Conservation (phyloP, 2,888 invertebrate genomes). For the Emmelina monodactyla region DNA sequence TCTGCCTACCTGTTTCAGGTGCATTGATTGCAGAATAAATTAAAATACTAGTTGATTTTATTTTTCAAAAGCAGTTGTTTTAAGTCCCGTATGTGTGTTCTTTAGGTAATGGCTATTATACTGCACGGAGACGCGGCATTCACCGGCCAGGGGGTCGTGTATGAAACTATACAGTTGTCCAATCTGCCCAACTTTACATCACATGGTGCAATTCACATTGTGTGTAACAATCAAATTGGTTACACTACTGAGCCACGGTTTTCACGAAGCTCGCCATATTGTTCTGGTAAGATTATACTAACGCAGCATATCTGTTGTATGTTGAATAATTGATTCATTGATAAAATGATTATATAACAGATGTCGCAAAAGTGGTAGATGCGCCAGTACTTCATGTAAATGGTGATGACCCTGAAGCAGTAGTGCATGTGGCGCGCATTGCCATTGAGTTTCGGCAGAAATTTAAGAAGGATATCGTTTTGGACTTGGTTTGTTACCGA, state of each 20-base stretch:
- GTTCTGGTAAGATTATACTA: constrained; percentile 75
- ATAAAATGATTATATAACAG: too few species aligned
- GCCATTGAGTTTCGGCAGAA: constrained; percentile 89
- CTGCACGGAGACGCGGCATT: constrained; percentile 76
- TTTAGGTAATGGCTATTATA: constrained; percentile 70
- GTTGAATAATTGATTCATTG: too few species aligned
- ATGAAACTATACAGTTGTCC: constrained; percentile 69
- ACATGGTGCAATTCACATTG: constrained; percentile 70
- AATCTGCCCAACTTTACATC: constrained; percentile 71
- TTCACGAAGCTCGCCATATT: constrained; percentile 87
- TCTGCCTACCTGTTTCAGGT: too few species aligned
- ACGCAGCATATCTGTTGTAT: too few species aligned
- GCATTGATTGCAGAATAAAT: too few species aligned
- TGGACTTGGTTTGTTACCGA: constrained; percentile 85
- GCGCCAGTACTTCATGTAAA: constrained; percentile 96
- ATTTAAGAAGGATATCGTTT: constrained; percentile 86
- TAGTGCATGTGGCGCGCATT: constrained; percentile 85
- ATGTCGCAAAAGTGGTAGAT: constrained; percentile 89
- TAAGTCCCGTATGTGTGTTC: too few species aligned
- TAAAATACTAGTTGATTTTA: too few species aligned
- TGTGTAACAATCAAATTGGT: constrained; percentile 83
- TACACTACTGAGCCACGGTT: constrained; percentile 92
- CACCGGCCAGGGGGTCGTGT: constrained; percentile 73
- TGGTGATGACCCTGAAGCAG: constrained; percentile 92
- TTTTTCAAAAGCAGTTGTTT: too few species aligned